phyloP scores from a whole-genome alignment of 1,140 invertebrate species.

The Ectropis grisescens region DNA sequence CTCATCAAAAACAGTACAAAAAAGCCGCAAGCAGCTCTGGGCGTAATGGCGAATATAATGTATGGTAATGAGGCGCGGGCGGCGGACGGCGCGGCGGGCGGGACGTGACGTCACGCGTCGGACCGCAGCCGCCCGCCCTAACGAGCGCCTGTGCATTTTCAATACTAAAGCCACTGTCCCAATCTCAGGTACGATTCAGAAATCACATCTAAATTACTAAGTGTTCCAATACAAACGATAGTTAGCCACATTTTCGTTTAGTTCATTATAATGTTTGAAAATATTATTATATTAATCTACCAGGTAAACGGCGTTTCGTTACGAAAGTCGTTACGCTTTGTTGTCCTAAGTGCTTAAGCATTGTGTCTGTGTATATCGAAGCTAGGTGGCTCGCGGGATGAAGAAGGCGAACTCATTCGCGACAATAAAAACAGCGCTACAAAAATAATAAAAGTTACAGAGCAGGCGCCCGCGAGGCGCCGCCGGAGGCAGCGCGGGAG shows the following conservation, averaged over 20 bases:
- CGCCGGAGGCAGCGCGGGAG: slow-evolving; percentile 1
- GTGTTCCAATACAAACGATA: no score
- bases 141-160: slow-evolving; percentile 64
- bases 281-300: no score
- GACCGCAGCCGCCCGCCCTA: slow-evolving; percentile 56
- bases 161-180: slow-evolving; percentile 36
- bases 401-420: slow-evolving; percentile 24
- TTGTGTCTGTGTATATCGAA: no score
- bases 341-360: no score
- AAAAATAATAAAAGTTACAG: slow-evolving; percentile 55
- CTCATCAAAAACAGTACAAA: slow-evolving; percentile 44
- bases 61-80: slow-evolving; percentile 63
- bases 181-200: no score
- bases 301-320: no score
- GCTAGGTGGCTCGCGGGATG: slow-evolving; percentile 12
- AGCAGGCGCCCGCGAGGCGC: slow-evolving; percentile 31
- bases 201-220: no score
- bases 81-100: slow-evolving; percentile 40
- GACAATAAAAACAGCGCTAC: slow-evolving; percentile 40
- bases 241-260: no score
- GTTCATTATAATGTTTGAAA: no score
- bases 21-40: slow-evolving; percentile 45
- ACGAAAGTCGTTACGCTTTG: no score
- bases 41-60: slow-evolving; percentile 64
- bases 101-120: slow-evolving; percentile 63